A percentile compares a stretch with the other conserved stretches of the same genome.
phyloP scores from a whole-genome alignment of 1,140 invertebrate species.

The Anastatus disparis region DNA sequence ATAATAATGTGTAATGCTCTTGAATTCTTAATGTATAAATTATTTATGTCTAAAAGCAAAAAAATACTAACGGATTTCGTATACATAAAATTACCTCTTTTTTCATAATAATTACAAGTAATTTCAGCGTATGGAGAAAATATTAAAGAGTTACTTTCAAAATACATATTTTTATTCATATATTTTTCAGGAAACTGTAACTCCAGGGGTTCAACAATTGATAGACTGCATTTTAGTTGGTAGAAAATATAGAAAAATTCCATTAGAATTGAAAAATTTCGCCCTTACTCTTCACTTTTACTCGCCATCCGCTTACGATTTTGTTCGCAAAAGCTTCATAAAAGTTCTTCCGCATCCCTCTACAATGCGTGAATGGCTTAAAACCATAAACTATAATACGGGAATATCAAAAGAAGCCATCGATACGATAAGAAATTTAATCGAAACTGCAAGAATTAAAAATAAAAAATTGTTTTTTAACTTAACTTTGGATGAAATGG shows the following conservation, averaged over 20 bases:
- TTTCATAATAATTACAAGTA: too few relatives aligned
- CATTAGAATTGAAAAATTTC: not conserved
- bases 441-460: not conserved
- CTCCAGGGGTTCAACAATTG: not conserved
- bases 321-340: not conserved
- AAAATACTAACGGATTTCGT: too few relatives aligned
- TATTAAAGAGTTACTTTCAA: too few relatives aligned
- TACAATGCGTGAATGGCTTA: not conserved
- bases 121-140: too few relatives aligned
- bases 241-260: not conserved
- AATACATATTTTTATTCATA: too few relatives aligned
- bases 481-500: constrained; percentile 2
- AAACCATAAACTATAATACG: not conserved
- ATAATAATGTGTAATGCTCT: too few relatives aligned
- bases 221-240: not conserved
- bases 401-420: not conserved
- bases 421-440: not conserved
- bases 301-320: not conserved
- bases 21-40: too few relatives aligned
- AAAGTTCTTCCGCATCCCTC: not conserved
- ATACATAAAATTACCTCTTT: too few relatives aligned
- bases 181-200: too few relatives aligned
- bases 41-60: too few relatives aligned
- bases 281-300: not conserved
- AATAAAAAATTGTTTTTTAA: constrained; percentile 6